Base-by-base conservation (phyloP, 2,888 invertebrate species). In the Andrena fulva region DNA sequence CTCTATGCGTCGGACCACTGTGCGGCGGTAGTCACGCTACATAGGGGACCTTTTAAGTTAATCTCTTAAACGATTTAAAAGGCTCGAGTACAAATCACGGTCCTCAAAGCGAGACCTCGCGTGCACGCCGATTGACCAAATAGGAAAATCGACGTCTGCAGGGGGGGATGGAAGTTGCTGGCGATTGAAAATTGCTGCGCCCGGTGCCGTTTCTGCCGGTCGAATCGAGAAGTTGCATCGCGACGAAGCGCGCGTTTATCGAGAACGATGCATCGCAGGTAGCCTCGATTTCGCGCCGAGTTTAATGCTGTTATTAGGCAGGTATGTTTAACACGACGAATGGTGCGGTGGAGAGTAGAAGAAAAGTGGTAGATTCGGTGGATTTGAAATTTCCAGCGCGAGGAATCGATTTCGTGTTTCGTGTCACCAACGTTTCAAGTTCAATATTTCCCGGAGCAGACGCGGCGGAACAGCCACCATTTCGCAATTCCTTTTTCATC, bases 41-140 rank as follows among this genome's bases (percentile, higher is more conserved):
- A 79, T 82, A 79, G 80, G 84, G 76, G 75, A 75, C 87, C 85
- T 85, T 80, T 87, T 84, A 85, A 87, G 82, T 85, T 87, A 82
- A 87, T 87, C 85, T 82, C 67, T 78, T 69, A 76, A 85, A 80
- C 85, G 85, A 78, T 83, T 85, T 85, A 79, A 87, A 71, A 85
- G 84, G 77, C 79, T 82, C 75, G 50, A 52, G 62, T 69, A 77
- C 80, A 80, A 85, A 86, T 86, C 85, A 78, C 52, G 68, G 69
- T 62, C 31, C 73, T 81, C 66, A 81, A 79, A 85, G 79, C 72
- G 75, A 67, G 72, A 12, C 8, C 42, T 48, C 79, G 68, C 76
- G 62, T 67, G 76, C 56, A 54, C 56, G 66, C 42, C 75, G 78
- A 86, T 87, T 82, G 87, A 52, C 78, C 80, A 82, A 87, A 87